Conservation (phyloP, 1,140 invertebrate genomes). For the Papilio aristodemus region DNA sequence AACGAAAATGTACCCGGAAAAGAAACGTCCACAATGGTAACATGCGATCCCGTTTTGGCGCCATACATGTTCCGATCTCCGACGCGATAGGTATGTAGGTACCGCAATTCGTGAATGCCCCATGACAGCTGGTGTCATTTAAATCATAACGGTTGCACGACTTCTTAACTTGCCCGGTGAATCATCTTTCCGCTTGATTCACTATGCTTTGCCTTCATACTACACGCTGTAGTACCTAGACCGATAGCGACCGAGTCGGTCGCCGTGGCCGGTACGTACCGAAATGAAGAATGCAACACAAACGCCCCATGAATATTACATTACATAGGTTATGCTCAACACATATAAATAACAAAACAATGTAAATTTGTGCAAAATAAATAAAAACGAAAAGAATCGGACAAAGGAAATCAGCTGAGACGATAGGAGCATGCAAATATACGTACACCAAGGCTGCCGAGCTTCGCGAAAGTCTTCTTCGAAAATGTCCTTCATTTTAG, state of each 20-base stretch:
- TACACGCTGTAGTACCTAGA: conserved; percentile 32
- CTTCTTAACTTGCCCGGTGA: conserved; percentile 68
- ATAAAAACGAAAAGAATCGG: conserved; percentile 35
- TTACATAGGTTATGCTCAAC: conserved; percentile 25
- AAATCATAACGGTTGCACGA: conserved; percentile 74
- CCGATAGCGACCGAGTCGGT: conserved; percentile 17
- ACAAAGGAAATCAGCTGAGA: conserved; percentile 58
- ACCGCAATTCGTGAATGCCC: conserved; percentile 68
- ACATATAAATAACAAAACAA: conserved; percentile 32
- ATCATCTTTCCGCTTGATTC: conserved; percentile 76
- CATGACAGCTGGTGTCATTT: conserved; percentile 72
- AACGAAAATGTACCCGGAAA: background rate
- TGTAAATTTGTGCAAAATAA: conserved; percentile 35
- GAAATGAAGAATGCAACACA: conserved; percentile 1
- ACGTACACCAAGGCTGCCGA: conserved; percentile 37
- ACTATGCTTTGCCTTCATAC: conserved; percentile 41
- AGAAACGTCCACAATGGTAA: background rate
- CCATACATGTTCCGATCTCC: conserved; percentile 44
- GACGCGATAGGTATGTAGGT: conserved; percentile 59
- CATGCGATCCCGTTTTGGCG: conserved; percentile 51
- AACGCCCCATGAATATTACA: conserved; percentile 38
- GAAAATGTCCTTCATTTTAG: conserved; percentile 59
- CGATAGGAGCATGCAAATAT: conserved; percentile 37
- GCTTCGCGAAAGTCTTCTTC: conserved; percentile 44
- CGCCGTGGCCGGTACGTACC: background rate